These are phyloP conservation scores for Drosophila austrosaltans DNA, from an alignment of 2,888 invertebrate species.

Conservation along the genomic window DNA sequence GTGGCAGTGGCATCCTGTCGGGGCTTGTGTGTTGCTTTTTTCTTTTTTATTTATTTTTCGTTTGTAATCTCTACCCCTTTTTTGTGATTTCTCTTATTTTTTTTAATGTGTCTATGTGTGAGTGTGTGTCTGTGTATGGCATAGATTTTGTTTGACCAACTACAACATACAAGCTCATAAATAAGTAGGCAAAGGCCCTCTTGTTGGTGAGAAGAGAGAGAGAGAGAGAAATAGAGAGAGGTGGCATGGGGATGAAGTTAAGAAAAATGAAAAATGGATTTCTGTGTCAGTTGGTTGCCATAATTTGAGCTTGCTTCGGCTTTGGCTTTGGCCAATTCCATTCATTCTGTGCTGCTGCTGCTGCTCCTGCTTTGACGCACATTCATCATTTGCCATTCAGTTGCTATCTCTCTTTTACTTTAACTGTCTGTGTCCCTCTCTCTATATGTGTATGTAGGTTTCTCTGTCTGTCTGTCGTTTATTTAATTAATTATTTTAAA, in stretches of 20 bases:
- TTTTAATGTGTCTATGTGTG: slow-evolving; percentile 13
- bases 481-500: slow-evolving; percentile 79
- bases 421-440: slow-evolving; percentile 21
- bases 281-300: slow-evolving; percentile 79
- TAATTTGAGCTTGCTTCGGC: slow-evolving; percentile 66
- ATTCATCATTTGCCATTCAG: slow-evolving; percentile 76
- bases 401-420: slow-evolving; percentile 13
- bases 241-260: slow-evolving; percentile 19
- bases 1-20: slow-evolving; percentile 53
- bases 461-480: slow-evolving; percentile 47
- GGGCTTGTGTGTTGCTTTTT: slow-evolving; percentile 60
- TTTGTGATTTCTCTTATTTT: slow-evolving; percentile 24
- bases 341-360: slow-evolving; percentile 38
- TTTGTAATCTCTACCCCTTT: slow-evolving; percentile 74
- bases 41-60: slow-evolving; percentile 69
- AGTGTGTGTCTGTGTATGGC: slow-evolving; percentile 27
- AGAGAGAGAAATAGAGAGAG: too few species aligned
- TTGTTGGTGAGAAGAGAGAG: slow-evolving; percentile 13
- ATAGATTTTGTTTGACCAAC: slow-evolving; percentile 66
- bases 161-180: slow-evolving; percentile 74
- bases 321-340: slow-evolving; percentile 16
- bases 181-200: slow-evolving; percentile 71
- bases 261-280: slow-evolving; percentile 77
- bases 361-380: slow-evolving; percentile 60
- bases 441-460: not conserved